phyloP scores from a whole-genome alignment of 2,113 vertebrate genomes.

The Megaceryle maxima region DNA sequence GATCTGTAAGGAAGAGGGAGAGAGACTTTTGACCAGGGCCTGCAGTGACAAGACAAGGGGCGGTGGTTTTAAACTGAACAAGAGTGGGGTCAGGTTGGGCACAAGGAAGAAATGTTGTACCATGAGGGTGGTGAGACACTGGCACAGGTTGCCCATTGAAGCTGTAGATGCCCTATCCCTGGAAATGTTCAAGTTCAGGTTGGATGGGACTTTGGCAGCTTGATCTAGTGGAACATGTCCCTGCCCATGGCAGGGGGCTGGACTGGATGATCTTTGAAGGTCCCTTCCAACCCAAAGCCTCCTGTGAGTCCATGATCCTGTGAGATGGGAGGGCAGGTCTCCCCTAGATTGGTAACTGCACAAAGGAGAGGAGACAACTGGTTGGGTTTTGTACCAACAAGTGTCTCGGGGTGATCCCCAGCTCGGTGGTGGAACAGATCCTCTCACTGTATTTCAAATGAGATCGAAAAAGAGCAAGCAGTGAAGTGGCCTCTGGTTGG shows the following conservation, averaged over 20 bases:
- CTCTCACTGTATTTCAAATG: background rate
- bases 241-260: background rate
- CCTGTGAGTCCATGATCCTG: background rate
- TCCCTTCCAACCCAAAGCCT: background rate
- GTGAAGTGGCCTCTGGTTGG: background rate
- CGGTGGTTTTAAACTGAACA: accelerated
- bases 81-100: background rate
- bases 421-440: background rate
- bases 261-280: background rate
- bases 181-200: background rate
- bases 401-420: background rate
- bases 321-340: background rate
- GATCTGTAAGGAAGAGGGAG: background rate
- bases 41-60: background rate
- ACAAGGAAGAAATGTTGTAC: background rate
- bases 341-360: background rate
- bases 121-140: background rate
- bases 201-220: background rate
- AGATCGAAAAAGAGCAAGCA: background rate
- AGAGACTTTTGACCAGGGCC: background rate
- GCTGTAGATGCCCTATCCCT: background rate
- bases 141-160: background rate
- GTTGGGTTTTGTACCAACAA: background rate
- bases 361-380: background rate
- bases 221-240: background rate